Evolutionary conservation across 2,113 vertebrate genomes (phyloP), one percentile per base, ranked within the genome.

Genomic region (Coptodon bakossiorum): DNA sequence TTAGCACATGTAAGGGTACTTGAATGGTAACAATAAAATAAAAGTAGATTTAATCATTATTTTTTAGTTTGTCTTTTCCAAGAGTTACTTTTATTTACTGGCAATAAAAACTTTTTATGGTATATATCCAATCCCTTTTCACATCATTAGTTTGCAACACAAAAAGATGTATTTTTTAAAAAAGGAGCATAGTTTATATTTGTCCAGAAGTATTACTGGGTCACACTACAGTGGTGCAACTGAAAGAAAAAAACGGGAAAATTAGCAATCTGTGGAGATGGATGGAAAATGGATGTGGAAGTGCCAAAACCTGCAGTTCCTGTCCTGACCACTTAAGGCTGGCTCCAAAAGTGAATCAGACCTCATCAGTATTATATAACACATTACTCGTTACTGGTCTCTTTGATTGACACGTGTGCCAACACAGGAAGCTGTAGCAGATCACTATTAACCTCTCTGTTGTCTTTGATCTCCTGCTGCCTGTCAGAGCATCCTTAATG

Each of bases 111-210:
- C 36, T 1, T 24, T 68, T 43, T 24, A 24, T 14, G 19, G 36
- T 6, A 40, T 24, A 43, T 40, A 24, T 40, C 12, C 36, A 40
- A n/a, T 14, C n/a, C 66, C 22, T 24, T 40, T 24, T 71, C 36
- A 68, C 36, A 40, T 24, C 12, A 40, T 68, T 68, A 40, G n/a
- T 40, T 40, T 68, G n/a, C 17, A 36, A 4, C 59, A 63, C n/a
- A 22, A 40, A 68, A 40, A 24, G 1, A 9, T 43, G n/a, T 6
- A 1, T 31, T 6, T 29, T 48, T 4, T 5, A 1, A n/a, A 0
- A 1, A 56, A 27, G 22, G 4, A 5, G 54, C 22, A 57, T 19
- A 36, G 31, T 66, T 66, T 36, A 36, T n/a, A 7, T 38, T 36
- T 66, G 31, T 1, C 0, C 34, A n/a, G 31, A 66, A 0, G 17